Conservation (phyloP, 2,888 invertebrate species). For the Sphinx pinastri region DNA sequence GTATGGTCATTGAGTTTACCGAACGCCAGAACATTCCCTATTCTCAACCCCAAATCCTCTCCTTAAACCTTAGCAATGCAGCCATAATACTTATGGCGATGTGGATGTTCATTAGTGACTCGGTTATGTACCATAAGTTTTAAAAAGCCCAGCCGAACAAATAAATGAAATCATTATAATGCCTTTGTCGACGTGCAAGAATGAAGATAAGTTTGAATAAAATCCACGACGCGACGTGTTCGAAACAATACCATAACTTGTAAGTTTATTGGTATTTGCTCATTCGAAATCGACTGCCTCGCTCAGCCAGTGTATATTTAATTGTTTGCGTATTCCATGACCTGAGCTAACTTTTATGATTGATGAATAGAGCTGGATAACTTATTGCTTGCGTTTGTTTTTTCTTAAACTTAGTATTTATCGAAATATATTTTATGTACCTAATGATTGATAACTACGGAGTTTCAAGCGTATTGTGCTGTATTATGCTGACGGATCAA, state of each 20-base stretch:
- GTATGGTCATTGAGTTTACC: no score
- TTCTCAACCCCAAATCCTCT: no score
- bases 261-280: no score
- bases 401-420: not conserved
- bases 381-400: conserved; percentile 40
- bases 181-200: not conserved
- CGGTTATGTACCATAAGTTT: no score
- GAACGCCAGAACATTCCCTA: no score
- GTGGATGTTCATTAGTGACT: no score
- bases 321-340: conserved; percentile 14
- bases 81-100: no score
- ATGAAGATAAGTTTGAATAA: not conserved
- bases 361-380: conserved; percentile 44
- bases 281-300: not conserved
- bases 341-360: conserved; percentile 42
- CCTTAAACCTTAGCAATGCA: no score
- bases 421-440: not conserved
- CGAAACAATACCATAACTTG: not conserved
- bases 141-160: no score
- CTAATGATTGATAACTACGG: not conserved
- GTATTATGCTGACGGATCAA: no score
- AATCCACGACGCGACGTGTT: not conserved
- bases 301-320: not conserved
- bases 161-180: no score
- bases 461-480: no score